Base-by-base conservation (phyloP, 2,113 vertebrate genomes). In the Benitochromis conjunctus region DNA sequence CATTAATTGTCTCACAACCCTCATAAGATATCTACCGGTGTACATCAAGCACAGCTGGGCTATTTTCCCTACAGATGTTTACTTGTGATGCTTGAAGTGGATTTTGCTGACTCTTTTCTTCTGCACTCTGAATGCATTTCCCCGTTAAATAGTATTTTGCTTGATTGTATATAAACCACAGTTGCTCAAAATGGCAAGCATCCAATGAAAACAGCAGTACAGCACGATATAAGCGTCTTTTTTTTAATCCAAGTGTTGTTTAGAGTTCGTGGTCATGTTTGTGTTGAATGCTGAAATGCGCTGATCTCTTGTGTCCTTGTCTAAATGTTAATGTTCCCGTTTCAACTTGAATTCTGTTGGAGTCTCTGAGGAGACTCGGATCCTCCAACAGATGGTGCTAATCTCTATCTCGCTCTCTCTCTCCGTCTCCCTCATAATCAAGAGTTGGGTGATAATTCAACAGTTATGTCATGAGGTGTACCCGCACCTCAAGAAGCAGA, bases 341-440 rank as follows among this genome's bases (percentile, higher is more conserved):
- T 76, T 76, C 69, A 76, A 19, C 46, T 76, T 76, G 10, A 29
- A 26, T 29, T 76, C 46, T 19, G 16, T 31, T 51, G 69, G 46
- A 51, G 46, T 53, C 46, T 9, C 24, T 60, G 74, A 9, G n/a
- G 24, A 10, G 29, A 16, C 48, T 2, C 2, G 0, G 3, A 51
- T 7, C 10, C 36, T 85, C 91, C 94, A 62, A 5, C 87, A 94
- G 92, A 82, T 86, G 92, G 92, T 2, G 92, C 87, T 86, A 55
- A 48, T 83, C 48, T 36, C 31, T 16, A 56, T 76, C 48, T 38
- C 18, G 34, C 48, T 7, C 6, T 2, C 5, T 16, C 13, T 16
- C 6, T 29, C 21, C 4, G 69, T 74, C 43, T 18, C 43, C 69
- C 34, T 38, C n/a, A 31, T 58, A 62, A 79, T 19, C 46, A 60